Evolutionary conservation across 2,797 vertebrate species (phyloP), one percentile per base, ranked within the genome.

Genomic region (Oceanodroma leucorhoa): DNA sequence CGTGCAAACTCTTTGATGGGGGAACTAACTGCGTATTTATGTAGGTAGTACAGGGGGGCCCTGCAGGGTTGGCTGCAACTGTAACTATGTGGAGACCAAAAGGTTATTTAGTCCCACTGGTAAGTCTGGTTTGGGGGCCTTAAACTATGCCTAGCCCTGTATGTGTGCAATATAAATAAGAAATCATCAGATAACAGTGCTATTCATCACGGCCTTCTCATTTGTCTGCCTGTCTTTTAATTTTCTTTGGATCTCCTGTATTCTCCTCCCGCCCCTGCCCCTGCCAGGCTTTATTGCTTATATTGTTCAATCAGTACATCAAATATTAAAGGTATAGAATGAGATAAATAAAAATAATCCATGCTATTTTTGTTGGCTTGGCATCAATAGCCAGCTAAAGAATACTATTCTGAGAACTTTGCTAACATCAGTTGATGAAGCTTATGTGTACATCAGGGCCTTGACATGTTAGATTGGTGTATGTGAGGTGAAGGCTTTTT

Each of bases 1-100:
- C 0, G 0, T 34, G 54, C 10, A 17, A 2, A 34, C n/a, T 0
- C 5, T 50, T 26, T 46, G 21, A 40, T 1, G 5, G 5, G 11
- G 53, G 43, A 53, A 18, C 51, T 32, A 58, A 11, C 32, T 43
- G 36, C 6, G 3, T 34, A 13, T 36, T 57, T 58, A 20, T 41
- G 13, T 1, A 1, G 58, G n/a, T 61, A 32, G 2, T 19, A 6
- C 0, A 0, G 53, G 50, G 22, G 16, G 10, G 11, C n/a, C 48
- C 58, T 72, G 48, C 2, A 3, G 43, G 21, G 9, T 4, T 12
- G 1, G 10, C 10, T 6, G 51, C 23, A 62, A 4, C 51, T 75
- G 29, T 65, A 48, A 29, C 54, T 54, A 11, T 8, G 8, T 14
- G 60, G 27, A 77, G 18, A 38, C 10, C 21, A 14, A 55, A 79